A percentile compares a stretch with the other conserved stretches of the same genome.
Evolutionary conservation across 2,113 vertebrate species (phyloP).

Genomic region (Charadrius vociferus): DNA sequence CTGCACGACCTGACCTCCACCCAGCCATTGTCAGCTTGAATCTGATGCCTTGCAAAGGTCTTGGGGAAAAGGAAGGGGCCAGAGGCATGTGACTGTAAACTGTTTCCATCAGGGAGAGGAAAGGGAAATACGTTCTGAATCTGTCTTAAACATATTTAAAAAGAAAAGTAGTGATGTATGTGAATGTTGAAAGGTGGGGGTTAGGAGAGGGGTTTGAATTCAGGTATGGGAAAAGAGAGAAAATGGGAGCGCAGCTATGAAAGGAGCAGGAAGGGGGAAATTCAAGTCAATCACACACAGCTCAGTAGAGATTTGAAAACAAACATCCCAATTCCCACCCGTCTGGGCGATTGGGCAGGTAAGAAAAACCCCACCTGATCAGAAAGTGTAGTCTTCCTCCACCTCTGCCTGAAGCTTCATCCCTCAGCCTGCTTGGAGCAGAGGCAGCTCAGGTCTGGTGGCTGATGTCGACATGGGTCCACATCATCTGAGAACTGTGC

Average conservation of each 20-base stretch:
- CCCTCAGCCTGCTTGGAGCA: background rate
- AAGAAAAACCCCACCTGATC: background rate
- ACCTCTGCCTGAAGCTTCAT: background rate
- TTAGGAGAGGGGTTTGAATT: background rate
- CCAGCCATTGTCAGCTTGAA: background rate
- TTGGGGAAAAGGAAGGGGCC: background rate
- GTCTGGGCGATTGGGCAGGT: background rate
- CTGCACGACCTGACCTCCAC: background rate
- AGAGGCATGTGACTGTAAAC: background rate
- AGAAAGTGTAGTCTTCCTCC: background rate
- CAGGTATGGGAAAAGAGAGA: background rate
- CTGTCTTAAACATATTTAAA: background rate
- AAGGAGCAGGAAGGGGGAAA: background rate
- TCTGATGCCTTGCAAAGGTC: background rate
- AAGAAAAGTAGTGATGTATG: background rate
- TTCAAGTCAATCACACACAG: background rate
- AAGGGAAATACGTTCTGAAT: background rate
- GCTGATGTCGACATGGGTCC: accelerated
- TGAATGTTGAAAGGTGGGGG: background rate
- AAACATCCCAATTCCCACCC: background rate
- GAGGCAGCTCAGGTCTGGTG: background rate
- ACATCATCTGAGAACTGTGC: background rate
- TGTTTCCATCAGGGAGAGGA: background rate
- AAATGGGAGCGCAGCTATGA: background rate
- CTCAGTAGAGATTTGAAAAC: background rate